Evolutionary conservation across 2,797 vertebrate genomes (phyloP), one percentile per base, ranked within the genome.

Genomic region (Rhinatrema bivittatum): DNA sequence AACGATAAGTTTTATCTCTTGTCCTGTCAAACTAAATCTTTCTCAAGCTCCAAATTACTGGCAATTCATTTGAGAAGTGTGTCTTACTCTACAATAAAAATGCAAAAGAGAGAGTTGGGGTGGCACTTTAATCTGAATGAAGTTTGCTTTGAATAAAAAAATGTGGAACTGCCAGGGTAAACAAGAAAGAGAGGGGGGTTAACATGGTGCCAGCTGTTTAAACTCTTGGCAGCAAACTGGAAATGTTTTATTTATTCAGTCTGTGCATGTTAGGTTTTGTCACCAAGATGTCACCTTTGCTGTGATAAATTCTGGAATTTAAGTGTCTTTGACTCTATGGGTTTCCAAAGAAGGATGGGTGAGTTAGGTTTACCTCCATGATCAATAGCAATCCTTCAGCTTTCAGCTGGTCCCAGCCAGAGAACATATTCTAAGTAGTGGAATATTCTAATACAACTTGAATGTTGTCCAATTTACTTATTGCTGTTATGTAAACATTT

Each of bases 21-120:
- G 66, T 68, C 52, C 65, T 79, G 74, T 76, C 74, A 81, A 68
- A 53, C 49, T 70, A 60, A 68, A 74, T 79, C 63, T 60, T 56
- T 50, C 51, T 64, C 46, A 68, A 61, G 52, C 27, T 34, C 45
- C 46, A 68, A 72, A 81, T 73, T 68, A 60, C 64, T 53, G 40
- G 53, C 41, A 66, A 69, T 47, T 40, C 42, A 48, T 62, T 59
- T 41, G 53, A 58, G 42, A 62, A 51, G 50, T 21, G 39, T 42
- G 53, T 43, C 52, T 60, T 36, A 4, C 29, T 71, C 50, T 39
- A 1, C 2, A 44, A 28, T 21, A 24, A 70, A 38, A 62, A 63
- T 42, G 18, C 18, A 27, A 45, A 46, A 17, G 8, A 26, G 16
- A 14, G 28, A 42, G 29, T 14, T 10, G 18, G 2, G 39, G 17